These are phyloP conservation scores for Catharus minimus DNA, from an alignment of 2,113 vertebrate species.

Conservation along the genomic window DNA sequence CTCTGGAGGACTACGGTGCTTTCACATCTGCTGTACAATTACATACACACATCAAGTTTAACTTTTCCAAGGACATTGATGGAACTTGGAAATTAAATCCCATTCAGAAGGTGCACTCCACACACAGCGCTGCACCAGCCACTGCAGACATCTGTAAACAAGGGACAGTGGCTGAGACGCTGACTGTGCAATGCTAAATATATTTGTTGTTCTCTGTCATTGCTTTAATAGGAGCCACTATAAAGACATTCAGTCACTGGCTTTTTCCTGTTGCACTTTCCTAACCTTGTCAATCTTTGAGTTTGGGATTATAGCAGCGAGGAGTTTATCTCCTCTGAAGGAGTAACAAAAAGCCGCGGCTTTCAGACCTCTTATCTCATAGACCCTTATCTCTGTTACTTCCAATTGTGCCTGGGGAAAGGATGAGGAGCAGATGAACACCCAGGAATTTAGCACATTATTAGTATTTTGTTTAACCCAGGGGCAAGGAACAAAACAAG, in stretches of 20 bases:
- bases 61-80: not conserved
- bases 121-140: not conserved
- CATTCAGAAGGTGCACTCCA: not conserved
- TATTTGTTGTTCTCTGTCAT: not conserved
- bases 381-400: constrained; percentile 15
- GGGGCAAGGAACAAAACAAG: constrained; percentile 44
- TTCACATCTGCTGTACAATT: not conserved
- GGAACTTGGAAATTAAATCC: not conserved
- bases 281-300: constrained; percentile 38
- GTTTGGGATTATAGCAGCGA: not conserved
- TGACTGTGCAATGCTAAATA: constrained; percentile 14
- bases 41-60: accelerated
- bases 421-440: constrained; percentile 27
- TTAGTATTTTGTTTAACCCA: constrained; percentile 41
- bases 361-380: constrained; percentile 25
- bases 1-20: not conserved
- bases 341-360: not conserved
- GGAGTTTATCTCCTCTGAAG: constrained; percentile 26
- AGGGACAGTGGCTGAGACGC: not conserved
- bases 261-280: not conserved
- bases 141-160: not conserved
- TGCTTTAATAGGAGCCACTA: not conserved
- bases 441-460: constrained; percentile 31
- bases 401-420: constrained; percentile 7
- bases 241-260: not conserved